Conservation (phyloP, 92 coral and sea anemone genomes). For the Epizoanthus fatuus region DNA sequence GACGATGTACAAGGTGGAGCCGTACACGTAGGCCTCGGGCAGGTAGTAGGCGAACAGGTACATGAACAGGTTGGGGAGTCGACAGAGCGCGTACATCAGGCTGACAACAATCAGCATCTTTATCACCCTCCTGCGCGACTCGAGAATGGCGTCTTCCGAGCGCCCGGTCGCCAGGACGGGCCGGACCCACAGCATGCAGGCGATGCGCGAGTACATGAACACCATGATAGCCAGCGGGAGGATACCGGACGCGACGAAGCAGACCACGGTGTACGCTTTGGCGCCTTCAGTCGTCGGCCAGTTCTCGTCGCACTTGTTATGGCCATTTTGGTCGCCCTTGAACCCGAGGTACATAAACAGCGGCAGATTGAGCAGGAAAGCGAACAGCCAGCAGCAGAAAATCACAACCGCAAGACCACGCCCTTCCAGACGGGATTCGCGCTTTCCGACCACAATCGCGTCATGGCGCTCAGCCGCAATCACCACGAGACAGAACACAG, state of each 20-base stretch:
- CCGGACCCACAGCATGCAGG: constrained; percentile 70
- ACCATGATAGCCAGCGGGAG: constrained; percentile 77
- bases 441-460: constrained; percentile 34
- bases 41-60: constrained; percentile 69
- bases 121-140: constrained; percentile 75
- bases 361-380: constrained; percentile 36
- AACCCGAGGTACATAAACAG: constrained; percentile 28
- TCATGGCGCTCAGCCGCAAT: constrained; percentile 32
- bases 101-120: constrained; percentile 76
- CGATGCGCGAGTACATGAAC: constrained; percentile 61
- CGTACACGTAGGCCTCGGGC: constrained; percentile 61
- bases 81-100: constrained; percentile 66
- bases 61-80: constrained; percentile 78
- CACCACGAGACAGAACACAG: constrained; percentile 35
- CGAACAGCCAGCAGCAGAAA: constrained; percentile 43
- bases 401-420: constrained; percentile 9
- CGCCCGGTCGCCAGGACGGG: constrained; percentile 50
- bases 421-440: constrained; percentile 35
- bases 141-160: constrained; percentile 61
- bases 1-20: constrained; percentile 52
- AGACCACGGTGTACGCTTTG: constrained; percentile 71
- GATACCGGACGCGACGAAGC: constrained; percentile 69
- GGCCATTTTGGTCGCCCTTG: constrained; percentile 22
- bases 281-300: constrained; percentile 28
- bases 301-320: constrained; percentile 27